These are phyloP conservation scores for Vespertilio murinus DNA, from an alignment of 2,797 vertebrate genomes.

Conservation along the genomic window DNA sequence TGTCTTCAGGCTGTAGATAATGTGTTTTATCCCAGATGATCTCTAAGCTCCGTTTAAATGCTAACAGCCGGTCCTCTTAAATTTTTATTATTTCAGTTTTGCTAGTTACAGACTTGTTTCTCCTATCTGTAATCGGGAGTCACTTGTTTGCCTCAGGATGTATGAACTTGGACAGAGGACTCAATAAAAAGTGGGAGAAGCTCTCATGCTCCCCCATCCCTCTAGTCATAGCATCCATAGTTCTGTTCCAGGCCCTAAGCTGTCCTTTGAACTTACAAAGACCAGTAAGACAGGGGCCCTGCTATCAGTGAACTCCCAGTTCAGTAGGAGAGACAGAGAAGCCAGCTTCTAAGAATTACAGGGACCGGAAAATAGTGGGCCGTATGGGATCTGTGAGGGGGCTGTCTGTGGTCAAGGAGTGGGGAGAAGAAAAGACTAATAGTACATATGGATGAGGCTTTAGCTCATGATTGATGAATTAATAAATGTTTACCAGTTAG, in stretches of 20 bases:
- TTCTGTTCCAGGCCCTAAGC: not conserved
- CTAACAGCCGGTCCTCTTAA: not conserved
- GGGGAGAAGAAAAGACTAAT: not conserved
- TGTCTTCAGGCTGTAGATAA: constrained; percentile 9
- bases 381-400: not conserved
- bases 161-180: constrained; percentile 20
- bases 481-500: not conserved
- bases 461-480: not conserved
- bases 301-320: not conserved
- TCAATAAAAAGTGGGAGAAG: constrained; percentile 29
- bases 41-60: constrained; percentile 45
- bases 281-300: not conserved
- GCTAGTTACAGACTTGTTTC: constrained; percentile 23
- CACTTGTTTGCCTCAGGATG: not conserved
- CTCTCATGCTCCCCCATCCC: not conserved
- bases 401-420: not conserved
- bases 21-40: constrained; percentile 52
- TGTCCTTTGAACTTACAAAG: constrained; percentile 24
- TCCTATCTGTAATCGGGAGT: not conserved
- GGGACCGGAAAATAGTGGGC: not conserved
- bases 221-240: not conserved
- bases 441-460: not conserved
- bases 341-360: constrained; percentile 12
- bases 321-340: not conserved
- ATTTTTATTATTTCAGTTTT: constrained; percentile 52